phyloP scores from a whole-genome alignment of 2,113 vertebrate species.

The Callithrix jacchus region DNA sequence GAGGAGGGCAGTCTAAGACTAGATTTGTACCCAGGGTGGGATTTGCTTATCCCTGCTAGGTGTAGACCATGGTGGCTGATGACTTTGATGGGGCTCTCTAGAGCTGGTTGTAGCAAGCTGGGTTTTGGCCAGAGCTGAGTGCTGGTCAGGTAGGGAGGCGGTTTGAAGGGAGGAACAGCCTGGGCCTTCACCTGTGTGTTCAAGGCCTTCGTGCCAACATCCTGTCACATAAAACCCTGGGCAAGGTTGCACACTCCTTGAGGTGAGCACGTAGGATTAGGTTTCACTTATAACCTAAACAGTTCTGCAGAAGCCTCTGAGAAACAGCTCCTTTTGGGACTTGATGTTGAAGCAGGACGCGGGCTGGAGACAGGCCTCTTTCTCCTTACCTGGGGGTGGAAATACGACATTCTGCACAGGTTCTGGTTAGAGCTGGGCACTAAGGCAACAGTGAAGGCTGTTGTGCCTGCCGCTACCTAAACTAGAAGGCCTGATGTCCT shows the following conservation, averaged over 20 bases:
- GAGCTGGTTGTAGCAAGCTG: too few relatives aligned
- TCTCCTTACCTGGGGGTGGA: too few relatives aligned
- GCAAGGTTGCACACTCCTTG: background rate
- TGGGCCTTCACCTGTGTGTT: too few relatives aligned
- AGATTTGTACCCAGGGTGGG: rapidly evolving
- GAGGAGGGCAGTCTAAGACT: background rate
- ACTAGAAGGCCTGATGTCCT: background rate
- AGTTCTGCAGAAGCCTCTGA: too few relatives aligned
- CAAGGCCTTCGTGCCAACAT: too few relatives aligned
- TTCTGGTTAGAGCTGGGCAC: background rate
- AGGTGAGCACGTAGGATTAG: background rate
- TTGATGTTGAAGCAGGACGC: background rate
- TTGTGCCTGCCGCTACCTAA: background rate
- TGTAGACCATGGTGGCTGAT: background rate
- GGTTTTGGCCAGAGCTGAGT: background rate
- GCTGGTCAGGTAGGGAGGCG: background rate
- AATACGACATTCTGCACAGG: background rate
- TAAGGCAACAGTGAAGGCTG: background rate
- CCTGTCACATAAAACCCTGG: background rate
- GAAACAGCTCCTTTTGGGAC: background rate
- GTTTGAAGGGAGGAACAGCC: background rate
- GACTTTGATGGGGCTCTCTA: too few relatives aligned
- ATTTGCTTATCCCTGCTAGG: rapidly evolving
- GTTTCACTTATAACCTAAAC: rapidly evolving
- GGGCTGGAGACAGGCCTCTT: background rate